Conservation (phyloP, 2,888 invertebrate species). For the Synergus itoensis region DNA sequence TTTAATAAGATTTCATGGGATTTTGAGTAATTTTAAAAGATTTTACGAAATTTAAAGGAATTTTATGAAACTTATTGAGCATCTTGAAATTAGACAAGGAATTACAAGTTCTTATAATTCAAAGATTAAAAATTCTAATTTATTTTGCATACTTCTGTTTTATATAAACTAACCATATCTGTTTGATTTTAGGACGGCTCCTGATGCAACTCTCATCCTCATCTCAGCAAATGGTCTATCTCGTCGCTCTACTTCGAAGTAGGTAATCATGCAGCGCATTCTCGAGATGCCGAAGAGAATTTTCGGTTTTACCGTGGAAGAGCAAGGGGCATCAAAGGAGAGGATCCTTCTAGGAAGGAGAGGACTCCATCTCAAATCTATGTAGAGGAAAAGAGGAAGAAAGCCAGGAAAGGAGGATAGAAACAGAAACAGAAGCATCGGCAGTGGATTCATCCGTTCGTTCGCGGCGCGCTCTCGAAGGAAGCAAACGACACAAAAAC, state of each 20-base stretch:
- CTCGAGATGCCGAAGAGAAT: slow-evolving; percentile 61
- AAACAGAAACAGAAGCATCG: slow-evolving; percentile 48
- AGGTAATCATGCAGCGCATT: slow-evolving; percentile 71
- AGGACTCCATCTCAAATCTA: neutral
- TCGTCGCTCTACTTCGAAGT: slow-evolving; percentile 57
- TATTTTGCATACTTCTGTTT: too few relatives aligned
- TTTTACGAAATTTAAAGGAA: too few relatives aligned
- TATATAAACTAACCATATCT: neutral
- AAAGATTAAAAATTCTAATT: too few relatives aligned
- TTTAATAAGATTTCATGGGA: too few relatives aligned
- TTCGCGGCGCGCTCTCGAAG: slow-evolving; percentile 59
- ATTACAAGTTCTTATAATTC: too few relatives aligned
- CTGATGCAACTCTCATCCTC: neutral
- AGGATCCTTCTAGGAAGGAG: slow-evolving; percentile 37
- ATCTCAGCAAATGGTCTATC: slow-evolving; percentile 18
- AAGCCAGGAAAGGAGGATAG: slow-evolving; percentile 56
- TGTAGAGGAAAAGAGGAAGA: slow-evolving; percentile 30
- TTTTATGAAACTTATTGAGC: too few relatives aligned
- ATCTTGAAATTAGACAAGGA: too few relatives aligned
- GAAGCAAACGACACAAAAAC: slow-evolving; percentile 76
- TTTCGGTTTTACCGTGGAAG: slow-evolving; percentile 60
- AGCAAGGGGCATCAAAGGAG: slow-evolving; percentile 48
- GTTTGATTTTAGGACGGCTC: neutral
- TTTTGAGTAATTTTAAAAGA: too few relatives aligned
- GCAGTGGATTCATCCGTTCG: slow-evolving; percentile 61